Conservation (phyloP, 2,888 invertebrate species). For the Eulithis testata region DNA sequence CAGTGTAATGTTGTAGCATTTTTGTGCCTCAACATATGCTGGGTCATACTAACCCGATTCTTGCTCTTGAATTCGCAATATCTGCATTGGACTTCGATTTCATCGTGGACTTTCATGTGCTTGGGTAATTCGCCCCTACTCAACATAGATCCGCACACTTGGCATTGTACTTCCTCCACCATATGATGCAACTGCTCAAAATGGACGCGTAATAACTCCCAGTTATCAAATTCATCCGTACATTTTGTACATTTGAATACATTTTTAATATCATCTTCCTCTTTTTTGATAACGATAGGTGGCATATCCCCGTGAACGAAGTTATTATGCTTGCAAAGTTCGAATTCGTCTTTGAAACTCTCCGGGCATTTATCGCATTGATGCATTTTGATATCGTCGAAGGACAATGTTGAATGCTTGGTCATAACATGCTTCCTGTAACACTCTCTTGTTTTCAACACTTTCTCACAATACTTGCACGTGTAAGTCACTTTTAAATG, state of each 20-base stretch:
- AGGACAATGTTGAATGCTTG: conserved; percentile 59
- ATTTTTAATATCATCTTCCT: conserved; percentile 59
- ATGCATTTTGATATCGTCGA: conserved; percentile 49
- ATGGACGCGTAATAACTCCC: conserved; percentile 66
- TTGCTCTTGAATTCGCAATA: conserved; percentile 72
- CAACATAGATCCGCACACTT: conserved; percentile 69
- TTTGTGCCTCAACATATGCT: conserved; percentile 72
- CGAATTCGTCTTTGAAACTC: conserved; percentile 69
- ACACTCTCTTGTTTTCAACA: conserved; percentile 74
- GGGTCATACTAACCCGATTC: conserved; percentile 67
- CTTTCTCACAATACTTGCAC: conserved; percentile 67
- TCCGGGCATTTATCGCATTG: conserved; percentile 69
- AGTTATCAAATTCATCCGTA: conserved; percentile 57
- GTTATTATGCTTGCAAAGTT: conserved; percentile 70
- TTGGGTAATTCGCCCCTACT: conserved; percentile 61
- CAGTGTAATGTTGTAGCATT: conserved; percentile 70
- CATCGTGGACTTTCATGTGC: conserved; percentile 63
- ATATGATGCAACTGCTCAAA: conserved; percentile 66
- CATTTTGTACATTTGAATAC: conserved; percentile 73
- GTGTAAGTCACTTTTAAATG: conserved; percentile 75
- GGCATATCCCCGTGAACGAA: conserved; percentile 49
- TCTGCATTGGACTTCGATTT: conserved; percentile 58
- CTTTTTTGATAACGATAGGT: conserved; percentile 49
- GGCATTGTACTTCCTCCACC: conserved; percentile 67
- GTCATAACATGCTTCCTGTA: conserved; percentile 68